A percentile compares a stretch with the other conserved stretches of the same genome.
Conservation (phyloP, 1,140 invertebrate species). For the Mercenaria mercenaria region DNA sequence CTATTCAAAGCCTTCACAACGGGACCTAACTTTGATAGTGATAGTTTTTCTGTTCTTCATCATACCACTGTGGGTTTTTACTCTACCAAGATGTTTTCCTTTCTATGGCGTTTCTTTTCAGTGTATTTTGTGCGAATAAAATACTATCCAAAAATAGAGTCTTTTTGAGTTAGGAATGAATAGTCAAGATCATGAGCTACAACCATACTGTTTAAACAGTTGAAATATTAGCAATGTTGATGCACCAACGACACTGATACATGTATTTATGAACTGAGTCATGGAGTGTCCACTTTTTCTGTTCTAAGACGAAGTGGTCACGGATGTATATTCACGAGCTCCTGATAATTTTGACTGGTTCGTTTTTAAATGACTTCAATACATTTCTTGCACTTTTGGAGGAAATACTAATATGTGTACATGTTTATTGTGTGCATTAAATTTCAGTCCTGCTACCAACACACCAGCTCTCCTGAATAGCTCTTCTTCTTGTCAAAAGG, state of each 20-base stretch:
- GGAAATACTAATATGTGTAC: conserved; percentile 64
- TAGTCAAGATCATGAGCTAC: conserved; percentile 65
- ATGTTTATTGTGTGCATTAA: conserved; percentile 72
- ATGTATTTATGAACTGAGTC: conserved; percentile 64
- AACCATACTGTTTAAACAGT: conserved; percentile 46
- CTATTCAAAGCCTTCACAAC: conserved; percentile 70
- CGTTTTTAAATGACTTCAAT: conserved; percentile 62
- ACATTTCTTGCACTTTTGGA: conserved; percentile 62
- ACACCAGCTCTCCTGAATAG: conserved; percentile 53
- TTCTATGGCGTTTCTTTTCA: conserved; percentile 54
- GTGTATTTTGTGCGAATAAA: conserved; percentile 54
- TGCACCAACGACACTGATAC: conserved; percentile 53
- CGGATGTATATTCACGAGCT: conserved; percentile 43
- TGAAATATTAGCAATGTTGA: conserved; percentile 60
- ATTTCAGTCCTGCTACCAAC: conserved; percentile 67
- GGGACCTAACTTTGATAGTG: conserved; percentile 71
- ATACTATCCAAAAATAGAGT: conserved; percentile 47
- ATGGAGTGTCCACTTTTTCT: conserved; percentile 5
- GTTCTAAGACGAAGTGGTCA: conserved; percentile 29
- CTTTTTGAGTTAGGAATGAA: conserved; percentile 20
- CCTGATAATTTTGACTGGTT: conserved; percentile 23
- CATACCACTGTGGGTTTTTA: conserved; percentile 59
- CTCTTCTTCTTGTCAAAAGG: background rate
- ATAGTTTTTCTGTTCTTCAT: conserved; percentile 61
- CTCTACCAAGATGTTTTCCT: conserved; percentile 62